These are phyloP conservation scores for Pollimyrus isidori DNA, from an alignment of 2,113 vertebrate species.

Conservation along the genomic window DNA sequence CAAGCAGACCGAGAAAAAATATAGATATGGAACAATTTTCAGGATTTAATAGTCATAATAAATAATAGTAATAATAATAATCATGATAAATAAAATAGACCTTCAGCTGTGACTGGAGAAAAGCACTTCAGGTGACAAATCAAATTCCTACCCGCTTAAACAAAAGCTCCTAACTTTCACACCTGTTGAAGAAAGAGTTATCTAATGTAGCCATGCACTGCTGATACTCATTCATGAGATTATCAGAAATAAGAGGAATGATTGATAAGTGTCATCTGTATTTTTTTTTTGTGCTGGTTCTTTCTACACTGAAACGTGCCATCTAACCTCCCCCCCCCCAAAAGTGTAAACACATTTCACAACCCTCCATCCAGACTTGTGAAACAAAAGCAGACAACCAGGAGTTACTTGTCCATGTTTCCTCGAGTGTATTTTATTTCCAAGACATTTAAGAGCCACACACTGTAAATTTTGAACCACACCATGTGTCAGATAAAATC, in stretches of 20 bases:
- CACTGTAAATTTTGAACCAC: background rate
- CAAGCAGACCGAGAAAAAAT: background rate
- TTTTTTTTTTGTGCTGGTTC: background rate
- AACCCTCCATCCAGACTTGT: background rate
- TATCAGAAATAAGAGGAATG: background rate
- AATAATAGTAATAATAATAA: no score
- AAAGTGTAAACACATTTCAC: background rate
- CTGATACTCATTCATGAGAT: background rate
- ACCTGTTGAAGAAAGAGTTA: background rate
- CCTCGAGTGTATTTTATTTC: background rate
- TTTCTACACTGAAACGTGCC: background rate
- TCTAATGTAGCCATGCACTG: background rate
- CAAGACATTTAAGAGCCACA: background rate
- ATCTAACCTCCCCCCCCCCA: background rate
- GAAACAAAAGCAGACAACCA: background rate
- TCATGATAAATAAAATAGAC: background rate
- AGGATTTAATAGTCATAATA: background rate
- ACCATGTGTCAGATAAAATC: background rate
- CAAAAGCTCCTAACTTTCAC: background rate
- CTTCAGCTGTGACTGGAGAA: background rate
- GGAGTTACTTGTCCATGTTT: background rate
- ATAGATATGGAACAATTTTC: background rate
- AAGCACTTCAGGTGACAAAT: background rate
- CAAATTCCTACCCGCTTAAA: background rate
- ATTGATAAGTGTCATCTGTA: background rate